Conservation (phyloP, 2,113 vertebrate genomes). For the Zosterops lateralis region DNA sequence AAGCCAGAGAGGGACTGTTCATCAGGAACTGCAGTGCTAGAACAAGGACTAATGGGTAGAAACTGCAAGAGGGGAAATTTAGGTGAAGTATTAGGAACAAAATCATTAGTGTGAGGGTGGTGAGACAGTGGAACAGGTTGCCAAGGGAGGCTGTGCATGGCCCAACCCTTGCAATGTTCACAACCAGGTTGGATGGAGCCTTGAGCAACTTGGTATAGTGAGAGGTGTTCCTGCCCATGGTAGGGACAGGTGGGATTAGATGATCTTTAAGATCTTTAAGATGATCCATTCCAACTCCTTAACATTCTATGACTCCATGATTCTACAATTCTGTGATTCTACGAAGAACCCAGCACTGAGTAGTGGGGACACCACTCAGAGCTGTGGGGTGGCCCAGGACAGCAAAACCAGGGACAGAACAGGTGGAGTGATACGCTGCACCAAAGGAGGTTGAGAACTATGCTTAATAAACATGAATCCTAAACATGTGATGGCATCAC, state of each 20-base stretch:
- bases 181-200: background rate
- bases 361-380: too few relatives aligned
- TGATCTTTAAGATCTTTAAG: background rate
- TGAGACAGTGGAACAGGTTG: background rate
- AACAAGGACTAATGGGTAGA: background rate
- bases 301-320: background rate
- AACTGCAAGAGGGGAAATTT: background rate
- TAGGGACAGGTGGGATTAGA: background rate
- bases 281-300: background rate
- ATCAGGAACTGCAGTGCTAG: background rate
- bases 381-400: background rate
- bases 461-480: background rate
- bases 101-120: background rate
- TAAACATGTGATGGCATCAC: background rate
- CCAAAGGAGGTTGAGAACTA: background rate
- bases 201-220: background rate
- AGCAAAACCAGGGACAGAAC: accelerated
- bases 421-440: too few relatives aligned
- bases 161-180: background rate
- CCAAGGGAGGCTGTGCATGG: background rate
- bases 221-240: background rate
- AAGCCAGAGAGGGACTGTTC: background rate
- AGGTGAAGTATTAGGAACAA: background rate
- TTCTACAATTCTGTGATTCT: background rate
- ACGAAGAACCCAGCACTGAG: background rate